phyloP scores from a whole-genome alignment of 2,113 vertebrate species.

The Neotoma lepida region DNA sequence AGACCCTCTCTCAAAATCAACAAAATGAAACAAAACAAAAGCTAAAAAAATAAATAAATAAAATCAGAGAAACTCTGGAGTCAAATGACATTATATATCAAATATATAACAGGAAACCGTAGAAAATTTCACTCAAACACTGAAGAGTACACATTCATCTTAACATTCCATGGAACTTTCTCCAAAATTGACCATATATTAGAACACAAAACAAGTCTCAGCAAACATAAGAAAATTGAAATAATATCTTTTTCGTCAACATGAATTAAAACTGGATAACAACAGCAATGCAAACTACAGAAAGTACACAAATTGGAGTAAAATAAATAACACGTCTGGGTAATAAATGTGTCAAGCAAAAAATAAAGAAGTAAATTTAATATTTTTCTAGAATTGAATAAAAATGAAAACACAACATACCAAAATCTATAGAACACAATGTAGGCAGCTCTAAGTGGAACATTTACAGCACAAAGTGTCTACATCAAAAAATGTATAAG shows the following conservation, averaged over 20 bases:
- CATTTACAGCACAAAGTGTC: neutral
- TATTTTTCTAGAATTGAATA: neutral
- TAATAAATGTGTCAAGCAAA: neutral
- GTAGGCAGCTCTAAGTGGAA: neutral
- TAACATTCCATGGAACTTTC: neutral
- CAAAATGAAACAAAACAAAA: neutral
- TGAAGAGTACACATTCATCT: neutral
- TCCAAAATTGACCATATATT: neutral
- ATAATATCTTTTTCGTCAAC: neutral
- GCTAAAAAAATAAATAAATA: too few relatives aligned
- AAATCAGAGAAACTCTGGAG: neutral
- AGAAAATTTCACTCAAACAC: neutral
- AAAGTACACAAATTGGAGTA: neutral
- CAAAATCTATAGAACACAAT: neutral
- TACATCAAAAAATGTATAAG: neutral
- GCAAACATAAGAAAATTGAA: neutral
- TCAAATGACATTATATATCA: neutral
- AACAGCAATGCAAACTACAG: neutral
- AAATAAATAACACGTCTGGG: neutral
- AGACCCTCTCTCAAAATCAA: neutral
- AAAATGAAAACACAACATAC: neutral
- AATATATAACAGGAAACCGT: neutral
- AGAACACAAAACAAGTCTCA: neutral
- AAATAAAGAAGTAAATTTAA: neutral
- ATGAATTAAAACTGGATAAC: neutral